A percentile compares a stretch with the other conserved stretches of the same genome.
These are phyloP conservation scores for Bolinopsis microptera DNA, from an alignment of 37 sponge, comb jelly and placozoan genomes.

Conservation along the genomic window DNA sequence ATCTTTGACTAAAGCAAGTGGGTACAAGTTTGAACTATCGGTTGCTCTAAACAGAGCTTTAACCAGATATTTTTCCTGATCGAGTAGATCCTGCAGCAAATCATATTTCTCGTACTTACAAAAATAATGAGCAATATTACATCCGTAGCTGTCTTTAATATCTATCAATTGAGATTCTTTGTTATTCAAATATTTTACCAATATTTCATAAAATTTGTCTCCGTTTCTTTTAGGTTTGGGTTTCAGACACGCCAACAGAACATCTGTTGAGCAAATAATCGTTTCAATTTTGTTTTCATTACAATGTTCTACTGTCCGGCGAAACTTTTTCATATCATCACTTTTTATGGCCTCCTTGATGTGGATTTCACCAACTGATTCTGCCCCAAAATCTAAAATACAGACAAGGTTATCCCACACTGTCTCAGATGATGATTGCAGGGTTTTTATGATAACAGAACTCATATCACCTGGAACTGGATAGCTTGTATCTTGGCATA, in stretches of 20 bases:
- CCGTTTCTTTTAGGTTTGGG: background rate
- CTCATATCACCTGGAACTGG: background rate
- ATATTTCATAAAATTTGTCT: background rate
- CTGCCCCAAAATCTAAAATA: too few species aligned
- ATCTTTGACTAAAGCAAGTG: background rate
- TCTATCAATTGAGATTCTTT: background rate
- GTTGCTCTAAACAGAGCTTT: background rate
- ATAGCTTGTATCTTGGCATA: background rate
- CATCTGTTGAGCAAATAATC: too few species aligned
- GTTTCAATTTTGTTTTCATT: background rate
- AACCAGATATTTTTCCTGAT: background rate
- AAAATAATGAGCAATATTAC: background rate
- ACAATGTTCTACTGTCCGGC: background rate
- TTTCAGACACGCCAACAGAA: background rate
- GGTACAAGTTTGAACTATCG: background rate
- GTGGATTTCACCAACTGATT: background rate
- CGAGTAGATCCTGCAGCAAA: background rate
- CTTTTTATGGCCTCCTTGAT: background rate
- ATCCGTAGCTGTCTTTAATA: background rate
- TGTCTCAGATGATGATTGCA: background rate
- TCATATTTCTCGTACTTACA: background rate
- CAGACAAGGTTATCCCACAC: background rate
- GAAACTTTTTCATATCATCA: background rate
- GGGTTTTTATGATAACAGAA: background rate
- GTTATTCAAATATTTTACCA: background rate